Conservation (phyloP, 2,797 vertebrate genomes). For the Macrochelys suwanniensis region DNA sequence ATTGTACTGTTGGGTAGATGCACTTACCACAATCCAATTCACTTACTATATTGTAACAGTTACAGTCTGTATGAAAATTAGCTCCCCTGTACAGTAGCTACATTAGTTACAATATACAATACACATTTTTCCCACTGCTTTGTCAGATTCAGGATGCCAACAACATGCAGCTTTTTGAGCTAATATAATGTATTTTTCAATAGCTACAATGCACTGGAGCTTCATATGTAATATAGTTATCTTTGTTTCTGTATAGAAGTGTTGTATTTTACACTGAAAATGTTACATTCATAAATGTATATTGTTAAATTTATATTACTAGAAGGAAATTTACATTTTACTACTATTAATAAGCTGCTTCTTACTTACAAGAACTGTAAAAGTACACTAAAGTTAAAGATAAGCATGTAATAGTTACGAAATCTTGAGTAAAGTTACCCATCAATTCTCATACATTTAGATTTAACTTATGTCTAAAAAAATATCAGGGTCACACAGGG, state of each 20-base stretch:
- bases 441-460: background rate
- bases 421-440: background rate
- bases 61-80: background rate
- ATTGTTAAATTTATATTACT: background rate
- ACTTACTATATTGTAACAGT: accelerated
- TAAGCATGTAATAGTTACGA: accelerated
- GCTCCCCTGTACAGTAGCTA: background rate
- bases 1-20: accelerated
- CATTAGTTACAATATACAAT: background rate
- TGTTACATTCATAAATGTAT: background rate
- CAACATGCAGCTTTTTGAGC: background rate
- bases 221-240: background rate
- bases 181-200: background rate
- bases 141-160: background rate
- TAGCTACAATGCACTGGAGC: background rate
- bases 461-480: accelerated
- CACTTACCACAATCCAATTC: background rate
- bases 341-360: slow-evolving; percentile 19
- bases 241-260: background rate
- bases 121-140: background rate
- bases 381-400: background rate
- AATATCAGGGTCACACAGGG: background rate
- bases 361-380: background rate
- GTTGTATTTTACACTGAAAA: background rate
- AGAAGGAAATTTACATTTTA: slow-evolving; percentile 44